Conservation (phyloP, 1,140 invertebrate species). For the Drosophila auraria region DNA sequence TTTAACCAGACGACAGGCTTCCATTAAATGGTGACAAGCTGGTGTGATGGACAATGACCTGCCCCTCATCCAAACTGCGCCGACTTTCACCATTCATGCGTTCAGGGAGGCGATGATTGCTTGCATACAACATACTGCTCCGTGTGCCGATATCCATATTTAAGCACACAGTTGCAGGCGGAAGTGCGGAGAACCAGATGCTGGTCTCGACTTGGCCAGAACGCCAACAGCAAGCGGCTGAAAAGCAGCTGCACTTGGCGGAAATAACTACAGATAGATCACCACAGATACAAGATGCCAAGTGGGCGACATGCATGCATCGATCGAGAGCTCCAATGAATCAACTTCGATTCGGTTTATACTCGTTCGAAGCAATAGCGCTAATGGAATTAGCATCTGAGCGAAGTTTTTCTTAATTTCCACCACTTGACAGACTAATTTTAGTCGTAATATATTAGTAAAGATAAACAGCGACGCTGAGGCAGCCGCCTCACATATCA, state of each 20-base stretch:
- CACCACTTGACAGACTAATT: conserved; percentile 2
- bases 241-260: conserved; percentile 47
- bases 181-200: conserved; percentile 51
- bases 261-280: conserved; percentile 18
- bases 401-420: conserved; percentile 16
- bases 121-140: conserved; percentile 5
- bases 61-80: conserved; percentile 19
- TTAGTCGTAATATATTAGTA: conserved; percentile 2
- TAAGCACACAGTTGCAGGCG: conserved; percentile 32
- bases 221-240: conserved; percentile 39
- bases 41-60: conserved; percentile 21
- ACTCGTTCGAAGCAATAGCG: conserved; percentile 21
- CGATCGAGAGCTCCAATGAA: conserved; percentile 11
- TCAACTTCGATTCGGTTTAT: conserved; percentile 33
- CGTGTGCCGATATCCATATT: conserved; percentile 9
- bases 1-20: conserved; percentile 15
- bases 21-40: background rate
- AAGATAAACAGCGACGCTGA: background rate
- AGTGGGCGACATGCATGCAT: conserved; percentile 39
- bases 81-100: conserved; percentile 43
- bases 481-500: background rate
- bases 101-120: conserved; percentile 17
- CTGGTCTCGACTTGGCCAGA: conserved; percentile 44
- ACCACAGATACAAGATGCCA: conserved; percentile 13
- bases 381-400: conserved; percentile 32